phyloP scores from a whole-genome alignment of 2,888 invertebrate species.

The Shargacucullia verbasci region DNA sequence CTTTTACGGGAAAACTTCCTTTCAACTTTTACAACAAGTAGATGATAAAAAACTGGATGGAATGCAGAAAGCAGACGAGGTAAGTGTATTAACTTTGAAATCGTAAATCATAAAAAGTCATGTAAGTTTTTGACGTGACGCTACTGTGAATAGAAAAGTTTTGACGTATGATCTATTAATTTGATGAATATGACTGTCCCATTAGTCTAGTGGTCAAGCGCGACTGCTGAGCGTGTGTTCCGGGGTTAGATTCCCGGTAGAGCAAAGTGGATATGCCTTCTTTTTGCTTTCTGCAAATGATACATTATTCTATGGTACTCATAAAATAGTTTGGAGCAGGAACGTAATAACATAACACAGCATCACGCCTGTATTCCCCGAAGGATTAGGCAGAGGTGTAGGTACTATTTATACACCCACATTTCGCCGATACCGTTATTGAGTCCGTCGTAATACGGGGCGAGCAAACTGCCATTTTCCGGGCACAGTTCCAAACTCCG shows the following conservation, averaged over 20 bases:
- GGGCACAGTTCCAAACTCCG: too few species aligned
- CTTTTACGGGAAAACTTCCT: conserved; percentile 2
- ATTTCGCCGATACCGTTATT: too few species aligned
- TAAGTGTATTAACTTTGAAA: conserved; percentile 25
- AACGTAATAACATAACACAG: too few species aligned
- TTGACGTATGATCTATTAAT: conserved; percentile 9
- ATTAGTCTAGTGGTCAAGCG: too few species aligned
- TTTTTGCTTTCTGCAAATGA: conserved; percentile 16
- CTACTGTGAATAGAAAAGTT: conserved; percentile 32
- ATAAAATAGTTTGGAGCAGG: background rate
- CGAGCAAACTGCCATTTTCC: too few species aligned
- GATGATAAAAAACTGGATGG: background rate
- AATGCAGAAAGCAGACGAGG: background rate
- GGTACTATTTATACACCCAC: too few species aligned
- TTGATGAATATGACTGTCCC: conserved; percentile 19
- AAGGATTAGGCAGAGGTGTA: too few species aligned
- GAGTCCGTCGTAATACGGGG: too few species aligned
- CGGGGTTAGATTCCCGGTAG: too few species aligned
- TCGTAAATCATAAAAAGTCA: conserved; percentile 44
- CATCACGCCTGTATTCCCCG: too few species aligned
- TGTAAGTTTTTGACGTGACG: conserved; percentile 7
- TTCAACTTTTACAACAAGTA: background rate
- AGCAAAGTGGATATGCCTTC: too few species aligned
- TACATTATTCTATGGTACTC: conserved; percentile 9
- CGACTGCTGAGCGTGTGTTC: too few species aligned